Percentiles rank a stretch among this genome's conserved stretches.
Evolutionary conservation across 2,797 vertebrate genomes (phyloP).

Genomic region (Myoxocephalus aenaeus): DNA sequence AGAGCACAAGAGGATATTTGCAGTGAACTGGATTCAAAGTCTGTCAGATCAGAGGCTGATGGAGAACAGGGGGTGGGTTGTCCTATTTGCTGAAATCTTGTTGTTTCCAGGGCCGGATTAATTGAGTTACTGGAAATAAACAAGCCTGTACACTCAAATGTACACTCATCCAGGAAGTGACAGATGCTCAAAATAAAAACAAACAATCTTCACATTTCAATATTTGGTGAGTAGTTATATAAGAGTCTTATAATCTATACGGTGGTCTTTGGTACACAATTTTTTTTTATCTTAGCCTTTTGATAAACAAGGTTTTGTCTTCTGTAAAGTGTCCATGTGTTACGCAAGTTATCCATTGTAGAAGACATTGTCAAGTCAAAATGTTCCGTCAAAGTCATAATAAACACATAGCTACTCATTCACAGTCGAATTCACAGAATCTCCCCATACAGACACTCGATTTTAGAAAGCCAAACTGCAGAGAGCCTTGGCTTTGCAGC

Average conservation of each 20-base stretch:
- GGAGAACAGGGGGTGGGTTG: slow-evolving; percentile 31
- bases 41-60: slow-evolving; percentile 47
- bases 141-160: slow-evolving; percentile 14
- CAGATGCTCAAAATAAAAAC: background rate
- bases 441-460: background rate
- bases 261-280: background rate
- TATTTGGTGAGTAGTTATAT: background rate
- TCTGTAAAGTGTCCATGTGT: background rate
- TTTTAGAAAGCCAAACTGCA: slow-evolving; percentile 7
- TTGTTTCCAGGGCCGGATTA: slow-evolving; percentile 30
- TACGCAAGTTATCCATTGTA: background rate
- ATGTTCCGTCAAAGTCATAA: background rate
- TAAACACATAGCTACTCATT: slow-evolving; percentile 4
- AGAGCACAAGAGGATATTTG: slow-evolving; percentile 9
- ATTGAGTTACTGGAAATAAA: slow-evolving; percentile 21
- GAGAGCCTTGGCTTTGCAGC: slow-evolving; percentile 14
- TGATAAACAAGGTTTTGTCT: background rate
- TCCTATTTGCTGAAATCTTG: slow-evolving; percentile 45
- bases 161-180: background rate
- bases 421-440: slow-evolving; percentile 10
- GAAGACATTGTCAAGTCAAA: background rate
- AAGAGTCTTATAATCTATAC: background rate
- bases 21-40: slow-evolving; percentile 38
- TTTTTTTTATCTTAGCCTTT: background rate
- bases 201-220: background rate